Percentiles rank a stretch among this genome's conserved stretches.
Conservation (phyloP, 1,140 invertebrate species). For the Drosophila pectinifera region DNA sequence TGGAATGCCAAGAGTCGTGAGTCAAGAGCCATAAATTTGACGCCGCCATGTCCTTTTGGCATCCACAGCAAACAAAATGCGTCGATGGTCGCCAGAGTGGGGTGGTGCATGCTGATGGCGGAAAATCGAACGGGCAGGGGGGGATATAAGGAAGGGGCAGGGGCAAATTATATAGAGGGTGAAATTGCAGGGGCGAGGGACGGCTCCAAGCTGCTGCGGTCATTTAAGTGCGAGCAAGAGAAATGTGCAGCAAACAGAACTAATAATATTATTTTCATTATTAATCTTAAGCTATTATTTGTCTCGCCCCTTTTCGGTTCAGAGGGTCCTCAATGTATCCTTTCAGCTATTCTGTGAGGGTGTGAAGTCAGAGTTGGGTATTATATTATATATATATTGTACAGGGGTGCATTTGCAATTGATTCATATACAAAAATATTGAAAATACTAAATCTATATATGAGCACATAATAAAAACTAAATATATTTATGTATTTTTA, state of each 20-base stretch:
- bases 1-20: constrained; percentile 48
- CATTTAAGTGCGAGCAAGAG: constrained; percentile 50
- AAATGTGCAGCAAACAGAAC: constrained; percentile 43
- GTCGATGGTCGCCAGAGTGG: constrained; percentile 37
- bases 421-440: neutral
- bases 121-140: neutral
- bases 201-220: constrained; percentile 35
- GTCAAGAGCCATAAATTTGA: constrained; percentile 59
- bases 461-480: neutral
- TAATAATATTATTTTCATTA: constrained; percentile 46
- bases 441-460: neutral
- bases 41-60: constrained; percentile 57
- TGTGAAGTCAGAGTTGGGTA: neutral
- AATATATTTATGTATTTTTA: too few species aligned
- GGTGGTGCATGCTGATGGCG: neutral
- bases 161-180: constrained; percentile 9
- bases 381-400: neutral
- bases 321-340: neutral
- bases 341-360: too few species aligned
- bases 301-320: neutral
- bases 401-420: neutral
- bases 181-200: constrained; percentile 35
- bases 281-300: constrained; percentile 46
- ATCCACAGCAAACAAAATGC: constrained; percentile 56
- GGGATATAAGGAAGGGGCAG: neutral